Conservation (phyloP, 2,888 invertebrate genomes). For the Antheraea yamamai region DNA sequence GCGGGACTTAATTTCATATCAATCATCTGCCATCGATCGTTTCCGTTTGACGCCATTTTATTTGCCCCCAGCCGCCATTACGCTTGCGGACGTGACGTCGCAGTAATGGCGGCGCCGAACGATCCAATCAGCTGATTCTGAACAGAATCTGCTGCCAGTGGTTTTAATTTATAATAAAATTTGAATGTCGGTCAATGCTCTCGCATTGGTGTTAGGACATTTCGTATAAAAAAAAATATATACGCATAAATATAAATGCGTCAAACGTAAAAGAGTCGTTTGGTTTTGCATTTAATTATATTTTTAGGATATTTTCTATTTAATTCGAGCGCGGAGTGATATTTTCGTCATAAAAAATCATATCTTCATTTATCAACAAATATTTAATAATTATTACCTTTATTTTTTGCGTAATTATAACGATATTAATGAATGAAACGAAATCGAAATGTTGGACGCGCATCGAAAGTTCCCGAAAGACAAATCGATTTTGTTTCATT, state of each 20-base stretch:
- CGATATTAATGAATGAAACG: not conserved
- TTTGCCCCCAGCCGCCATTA: constrained; percentile 52
- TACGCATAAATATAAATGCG: constrained; percentile 36
- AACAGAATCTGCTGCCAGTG: constrained; percentile 64
- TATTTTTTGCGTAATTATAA: not conserved
- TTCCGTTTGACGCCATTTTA: constrained; percentile 55
- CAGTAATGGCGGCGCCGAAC: constrained; percentile 67
- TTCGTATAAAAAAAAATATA: constrained; percentile 57
- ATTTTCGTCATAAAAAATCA: not conserved
- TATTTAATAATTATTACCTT: not conserved
- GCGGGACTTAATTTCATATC: constrained; percentile 55
- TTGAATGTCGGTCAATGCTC: constrained; percentile 70
- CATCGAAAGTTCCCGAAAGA: not conserved
- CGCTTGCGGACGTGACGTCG: constrained; percentile 29
- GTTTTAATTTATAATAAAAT: constrained; percentile 54
- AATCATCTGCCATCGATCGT: constrained; percentile 37
- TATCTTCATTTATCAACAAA: not conserved
- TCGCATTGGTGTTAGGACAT: constrained; percentile 65
- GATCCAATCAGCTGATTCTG: constrained; percentile 70
- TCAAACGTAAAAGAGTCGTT: constrained; percentile 47
- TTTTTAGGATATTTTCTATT: constrained; percentile 48
- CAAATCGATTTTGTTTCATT: not conserved
- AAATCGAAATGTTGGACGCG: not conserved
- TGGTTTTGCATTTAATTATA: constrained; percentile 58
- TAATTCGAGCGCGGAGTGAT: constrained; percentile 1